phyloP scores from a whole-genome alignment of 2,888 invertebrate genomes.

The Sericinus montela region DNA sequence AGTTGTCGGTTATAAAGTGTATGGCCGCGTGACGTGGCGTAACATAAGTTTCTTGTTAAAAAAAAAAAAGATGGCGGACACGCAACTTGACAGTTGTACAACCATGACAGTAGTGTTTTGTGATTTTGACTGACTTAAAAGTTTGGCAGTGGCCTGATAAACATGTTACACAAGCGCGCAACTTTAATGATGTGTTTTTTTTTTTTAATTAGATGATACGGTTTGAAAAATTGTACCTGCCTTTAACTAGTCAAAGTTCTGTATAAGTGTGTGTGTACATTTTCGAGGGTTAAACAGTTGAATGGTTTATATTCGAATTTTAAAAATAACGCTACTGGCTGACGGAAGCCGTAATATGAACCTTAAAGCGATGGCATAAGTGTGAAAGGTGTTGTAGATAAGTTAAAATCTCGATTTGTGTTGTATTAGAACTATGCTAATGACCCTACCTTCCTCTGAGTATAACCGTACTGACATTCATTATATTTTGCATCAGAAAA shows the following conservation, averaged over 20 bases:
- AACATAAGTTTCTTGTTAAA: constrained; percentile 27
- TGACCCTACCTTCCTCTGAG: no score
- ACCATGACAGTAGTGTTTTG: constrained; percentile 31
- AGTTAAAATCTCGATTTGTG: no score
- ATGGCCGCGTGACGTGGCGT: constrained; percentile 16
- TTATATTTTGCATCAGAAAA: no score
- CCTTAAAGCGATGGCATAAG: no score
- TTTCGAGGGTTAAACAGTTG: no score
- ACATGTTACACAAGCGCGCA: constrained; percentile 6
- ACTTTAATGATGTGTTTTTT: constrained; percentile 9
- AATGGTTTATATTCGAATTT: no score
- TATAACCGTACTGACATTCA: no score
- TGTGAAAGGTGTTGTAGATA: no score
- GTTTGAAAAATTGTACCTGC: background rate
- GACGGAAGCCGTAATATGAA: no score
- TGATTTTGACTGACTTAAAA: constrained; percentile 20
- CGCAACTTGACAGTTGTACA: constrained; percentile 25
- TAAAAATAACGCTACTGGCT: no score
- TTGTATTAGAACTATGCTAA: no score
- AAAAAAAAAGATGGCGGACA: constrained; percentile 23
- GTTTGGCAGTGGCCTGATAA: constrained; percentile 3
- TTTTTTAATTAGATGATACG: background rate
- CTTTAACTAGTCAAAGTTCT: background rate
- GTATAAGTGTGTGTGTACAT: no score
- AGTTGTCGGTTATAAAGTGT: constrained; percentile 34